These are phyloP conservation scores for Coelopa pilipes DNA, from an alignment of 2,888 invertebrate genomes.

Conservation along the genomic window DNA sequence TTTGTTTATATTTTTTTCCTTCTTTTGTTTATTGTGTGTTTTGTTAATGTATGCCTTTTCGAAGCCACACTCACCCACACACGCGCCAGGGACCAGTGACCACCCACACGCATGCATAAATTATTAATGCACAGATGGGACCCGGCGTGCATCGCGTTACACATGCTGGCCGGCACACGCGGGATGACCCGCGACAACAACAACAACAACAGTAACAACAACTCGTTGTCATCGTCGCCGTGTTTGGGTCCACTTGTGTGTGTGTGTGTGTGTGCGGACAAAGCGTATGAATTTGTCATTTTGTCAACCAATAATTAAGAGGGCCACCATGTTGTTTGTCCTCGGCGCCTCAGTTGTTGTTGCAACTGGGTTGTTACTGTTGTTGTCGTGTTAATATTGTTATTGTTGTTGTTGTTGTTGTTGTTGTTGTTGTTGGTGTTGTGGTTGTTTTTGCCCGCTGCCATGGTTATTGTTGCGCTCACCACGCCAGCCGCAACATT, in stretches of 20 bases:
- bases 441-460: neutral
- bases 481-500: slow-evolving; percentile 18
- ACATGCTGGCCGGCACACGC: neutral
- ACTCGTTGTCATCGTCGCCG: too few species aligned
- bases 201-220: too few species aligned
- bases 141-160: slow-evolving; percentile 5
- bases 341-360: slow-evolving; percentile 17
- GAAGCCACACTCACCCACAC: slow-evolving; percentile 6
- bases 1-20: too few species aligned
- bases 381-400: neutral
- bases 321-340: slow-evolving; percentile 6
- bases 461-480: slow-evolving; percentile 18
- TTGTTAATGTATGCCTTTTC: too few species aligned
- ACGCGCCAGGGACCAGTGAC: neutral
- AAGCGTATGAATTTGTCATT: slow-evolving; percentile 47
- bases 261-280: slow-evolving; percentile 36
- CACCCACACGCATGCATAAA: slow-evolving; percentile 10
- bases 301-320: slow-evolving; percentile 35
- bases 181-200: neutral
- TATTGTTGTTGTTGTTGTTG: neutral
- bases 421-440: slow-evolving; percentile 10
- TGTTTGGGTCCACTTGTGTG: slow-evolving; percentile 4
- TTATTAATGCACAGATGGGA: slow-evolving; percentile 20
- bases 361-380: slow-evolving; percentile 15
- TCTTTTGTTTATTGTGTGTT: too few species aligned